Evolutionary conservation across 2,888 invertebrate genomes (phyloP).

Genomic region (Deilephila porcellus): DNA sequence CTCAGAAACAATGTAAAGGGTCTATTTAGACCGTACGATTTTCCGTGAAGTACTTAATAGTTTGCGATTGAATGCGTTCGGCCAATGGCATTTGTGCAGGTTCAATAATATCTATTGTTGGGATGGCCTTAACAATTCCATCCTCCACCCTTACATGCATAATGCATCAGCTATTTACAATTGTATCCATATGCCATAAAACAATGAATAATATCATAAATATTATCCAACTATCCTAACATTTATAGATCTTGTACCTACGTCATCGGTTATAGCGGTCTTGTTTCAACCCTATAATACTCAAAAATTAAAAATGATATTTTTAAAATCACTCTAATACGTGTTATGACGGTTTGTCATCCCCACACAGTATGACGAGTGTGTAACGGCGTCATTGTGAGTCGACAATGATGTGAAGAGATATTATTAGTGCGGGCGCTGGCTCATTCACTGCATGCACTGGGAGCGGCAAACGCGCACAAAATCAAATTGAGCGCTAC

Average conservation of each 20-base stretch:
- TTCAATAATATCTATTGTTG: no score
- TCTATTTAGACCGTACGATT: background rate
- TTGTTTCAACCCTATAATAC: no score
- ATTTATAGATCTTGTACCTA: no score
- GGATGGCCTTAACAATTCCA: no score
- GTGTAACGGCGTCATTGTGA: background rate
- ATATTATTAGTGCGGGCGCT: background rate
- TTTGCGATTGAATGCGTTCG: background rate
- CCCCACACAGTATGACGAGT: background rate
- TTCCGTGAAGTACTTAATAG: background rate
- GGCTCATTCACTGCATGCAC: background rate
- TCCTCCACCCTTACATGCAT: no score
- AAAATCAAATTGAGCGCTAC: slow-evolving; percentile 44
- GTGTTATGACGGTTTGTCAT: background rate
- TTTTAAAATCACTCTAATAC: background rate
- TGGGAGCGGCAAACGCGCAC: slow-evolving; percentile 42
- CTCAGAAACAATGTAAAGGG: background rate
- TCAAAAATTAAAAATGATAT: no score
- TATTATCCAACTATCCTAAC: no score
- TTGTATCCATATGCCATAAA: no score
- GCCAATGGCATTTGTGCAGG: no score
- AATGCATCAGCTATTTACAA: no score
- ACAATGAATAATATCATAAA: no score
- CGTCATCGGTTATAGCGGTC: no score
- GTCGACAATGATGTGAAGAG: background rate